phyloP scores from a whole-genome alignment of 2,888 invertebrate species.

The Drosophila paramelanica region DNA sequence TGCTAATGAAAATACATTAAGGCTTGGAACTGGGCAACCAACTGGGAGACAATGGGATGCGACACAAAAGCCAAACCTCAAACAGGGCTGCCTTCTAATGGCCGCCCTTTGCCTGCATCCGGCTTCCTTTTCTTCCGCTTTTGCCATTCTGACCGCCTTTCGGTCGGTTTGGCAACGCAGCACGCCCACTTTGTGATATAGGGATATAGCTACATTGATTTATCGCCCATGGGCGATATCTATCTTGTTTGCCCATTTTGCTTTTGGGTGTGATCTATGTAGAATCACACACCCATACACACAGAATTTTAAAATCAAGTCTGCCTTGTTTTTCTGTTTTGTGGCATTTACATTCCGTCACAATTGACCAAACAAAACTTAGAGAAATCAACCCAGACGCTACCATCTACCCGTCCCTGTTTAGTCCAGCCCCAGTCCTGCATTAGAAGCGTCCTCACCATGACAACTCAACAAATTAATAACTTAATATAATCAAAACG shows the following conservation, averaged over 20 bases:
- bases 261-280: conserved; percentile 7
- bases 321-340: not conserved
- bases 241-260: not conserved
- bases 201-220: conserved; percentile 41
- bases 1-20: conserved; percentile 68
- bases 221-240: conserved; percentile 42
- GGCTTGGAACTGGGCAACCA: conserved; percentile 24
- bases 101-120: conserved; percentile 24
- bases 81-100: conserved; percentile 51
- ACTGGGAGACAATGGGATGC: conserved; percentile 42
- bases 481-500: conserved; percentile 79
- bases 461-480: conserved; percentile 80
- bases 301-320: not conserved
- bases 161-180: conserved; percentile 5
- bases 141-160: not conserved
- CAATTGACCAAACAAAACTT: conserved; percentile 58
- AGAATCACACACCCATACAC: not conserved
- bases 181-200: conserved; percentile 54
- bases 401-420: conserved; percentile 3
- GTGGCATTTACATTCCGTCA: conserved; percentile 26
- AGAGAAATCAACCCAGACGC: conserved; percentile 1
- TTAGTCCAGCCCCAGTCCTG: conserved; percentile 7
- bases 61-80: conserved; percentile 73
- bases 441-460: conserved; percentile 55
- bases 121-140: conserved; percentile 35